Evolutionary conservation across 2,113 vertebrate genomes (phyloP), one percentile per base, ranked within the genome.

Genomic region (Salvelinus fontinalis): DNA sequence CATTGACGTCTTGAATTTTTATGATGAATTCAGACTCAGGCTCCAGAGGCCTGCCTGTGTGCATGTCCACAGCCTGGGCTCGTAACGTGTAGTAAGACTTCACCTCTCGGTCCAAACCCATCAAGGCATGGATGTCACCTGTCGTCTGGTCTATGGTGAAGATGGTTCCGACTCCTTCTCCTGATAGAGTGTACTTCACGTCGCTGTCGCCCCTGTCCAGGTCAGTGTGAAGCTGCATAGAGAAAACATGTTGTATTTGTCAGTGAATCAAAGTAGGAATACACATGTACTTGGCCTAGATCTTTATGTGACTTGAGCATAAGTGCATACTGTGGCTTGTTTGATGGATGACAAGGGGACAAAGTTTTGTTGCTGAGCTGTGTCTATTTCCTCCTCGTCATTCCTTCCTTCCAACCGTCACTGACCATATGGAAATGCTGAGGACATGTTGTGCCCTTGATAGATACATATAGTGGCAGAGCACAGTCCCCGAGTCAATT

Each of bases 1-100:
- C 97, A 64, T 99, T 99, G 89, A 99, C 97, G 87, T 99, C 97
- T 90, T 98, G 97, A 3, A 99, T 97, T 93, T 98, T 99, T 88
- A 99, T 95, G 88, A 99, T 94, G 89, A 99, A 99, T 82, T 97
- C 94, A 0, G 97, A 97, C 89, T 98, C 95, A 0, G 97, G 96
- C 67, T 99, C 97, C 70, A 99, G 86, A 44, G 97, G 95, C 69
- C 94, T 91, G 27, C 95, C 95, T 3, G 95, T 96, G 48, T 94
- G 86, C 84, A 95, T 89, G 85, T 97, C 96, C 70, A 97, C 93
- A 77, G 95, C 97, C 91, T 97, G 97, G 67, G 97, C 97, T 66
- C 91, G 94, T 59, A 99, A 92, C 0, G 93, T 96, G 83, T 97
- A 98, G 92, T 92, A 96, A 70, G 97, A 88, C 81, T 97, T 97